Evolutionary conservation across 2,113 vertebrate genomes (phyloP).

Genomic region (Hoplias malabaricus): DNA sequence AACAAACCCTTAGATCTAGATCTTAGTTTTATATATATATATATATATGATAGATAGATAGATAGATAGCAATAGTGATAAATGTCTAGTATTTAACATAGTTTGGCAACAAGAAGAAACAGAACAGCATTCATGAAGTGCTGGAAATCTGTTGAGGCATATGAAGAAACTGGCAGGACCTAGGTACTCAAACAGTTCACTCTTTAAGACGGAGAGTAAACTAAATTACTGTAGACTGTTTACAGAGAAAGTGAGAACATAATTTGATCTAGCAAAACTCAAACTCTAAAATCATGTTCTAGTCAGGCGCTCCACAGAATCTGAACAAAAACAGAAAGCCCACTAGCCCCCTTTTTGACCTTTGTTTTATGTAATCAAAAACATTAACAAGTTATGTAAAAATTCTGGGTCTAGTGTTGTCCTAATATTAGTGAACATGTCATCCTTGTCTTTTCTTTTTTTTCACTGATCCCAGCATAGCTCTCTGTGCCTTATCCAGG

Average conservation of each 20-base stretch:
- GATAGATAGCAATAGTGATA: slow-evolving; percentile 76
- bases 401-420: not conserved
- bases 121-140: slow-evolving; percentile 66
- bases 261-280: not conserved
- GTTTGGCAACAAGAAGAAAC: slow-evolving; percentile 70
- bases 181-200: slow-evolving; percentile 44
- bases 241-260: not conserved
- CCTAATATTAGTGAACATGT: not conserved
- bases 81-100: slow-evolving; percentile 81
- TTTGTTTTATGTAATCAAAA: not conserved
- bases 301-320: not conserved
- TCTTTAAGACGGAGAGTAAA: slow-evolving; percentile 41
- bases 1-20: no score
- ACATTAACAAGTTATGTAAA: not conserved
- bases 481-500: slow-evolving; percentile 4
- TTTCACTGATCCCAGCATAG: not conserved
- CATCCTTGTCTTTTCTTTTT: not conserved
- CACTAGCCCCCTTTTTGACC: not conserved
- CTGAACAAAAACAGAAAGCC: not conserved
- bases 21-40: no score
- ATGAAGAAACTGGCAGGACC: slow-evolving; percentile 17
- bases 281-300: not conserved
- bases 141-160: slow-evolving; percentile 52
- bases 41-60: no score
- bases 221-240: not conserved